These are phyloP conservation scores for Phrynosoma blainvillii DNA, from an alignment of 2,113 vertebrate species.

Conservation along the genomic window DNA sequence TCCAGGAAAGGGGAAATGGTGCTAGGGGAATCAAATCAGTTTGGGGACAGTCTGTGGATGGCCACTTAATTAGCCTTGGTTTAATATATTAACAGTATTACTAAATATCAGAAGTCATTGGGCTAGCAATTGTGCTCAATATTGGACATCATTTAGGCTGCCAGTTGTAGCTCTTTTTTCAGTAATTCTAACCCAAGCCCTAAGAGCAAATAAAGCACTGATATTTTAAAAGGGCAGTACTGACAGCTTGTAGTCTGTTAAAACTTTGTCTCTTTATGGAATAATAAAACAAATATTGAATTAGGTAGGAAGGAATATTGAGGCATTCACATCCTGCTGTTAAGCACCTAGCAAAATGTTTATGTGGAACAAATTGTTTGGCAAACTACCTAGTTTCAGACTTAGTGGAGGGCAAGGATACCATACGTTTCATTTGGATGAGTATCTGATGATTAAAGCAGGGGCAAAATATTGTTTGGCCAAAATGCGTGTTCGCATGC, in stretches of 20 bases:
- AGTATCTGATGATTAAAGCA: neutral
- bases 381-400: slow-evolving; percentile 32
- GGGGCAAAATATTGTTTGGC: neutral
- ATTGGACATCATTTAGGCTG: neutral
- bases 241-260: neutral
- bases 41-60: neutral
- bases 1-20: neutral
- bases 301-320: slow-evolving; percentile 4
- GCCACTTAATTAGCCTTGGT: neutral
- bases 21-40: neutral
- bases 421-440: neutral
- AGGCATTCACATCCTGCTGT: neutral
- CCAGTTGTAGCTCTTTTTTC: neutral
- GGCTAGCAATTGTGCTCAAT: neutral
- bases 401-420: neutral
- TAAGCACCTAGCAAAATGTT: neutral
- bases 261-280: slow-evolving; percentile 18
- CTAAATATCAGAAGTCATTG: neutral
- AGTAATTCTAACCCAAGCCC: slow-evolving; percentile 6
- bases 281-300: neutral
- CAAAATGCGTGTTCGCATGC: neutral
- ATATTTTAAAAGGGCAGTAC: neutral
- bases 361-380: neutral
- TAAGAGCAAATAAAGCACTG: neutral
- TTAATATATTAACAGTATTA: neutral